These are phyloP conservation scores for Tragopan temminckii DNA, from an alignment of 2,797 vertebrate species.

Conservation along the genomic window DNA sequence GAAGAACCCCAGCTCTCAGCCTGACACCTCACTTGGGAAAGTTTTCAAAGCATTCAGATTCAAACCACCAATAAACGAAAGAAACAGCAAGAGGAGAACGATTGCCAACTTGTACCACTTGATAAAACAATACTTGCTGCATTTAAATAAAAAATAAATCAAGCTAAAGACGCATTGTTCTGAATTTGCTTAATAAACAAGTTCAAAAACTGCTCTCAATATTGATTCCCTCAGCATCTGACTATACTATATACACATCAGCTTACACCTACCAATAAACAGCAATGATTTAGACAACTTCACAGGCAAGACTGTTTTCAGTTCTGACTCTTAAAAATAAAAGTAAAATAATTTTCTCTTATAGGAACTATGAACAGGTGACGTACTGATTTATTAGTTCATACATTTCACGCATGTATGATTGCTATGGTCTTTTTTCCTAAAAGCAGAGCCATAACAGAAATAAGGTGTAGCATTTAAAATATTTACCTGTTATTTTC, in stretches of 20 bases:
- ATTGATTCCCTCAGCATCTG: neutral
- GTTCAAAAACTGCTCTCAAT: neutral
- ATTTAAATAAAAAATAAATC: neutral
- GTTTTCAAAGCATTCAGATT: neutral
- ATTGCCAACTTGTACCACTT: neutral
- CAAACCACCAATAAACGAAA: neutral
- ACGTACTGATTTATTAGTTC: neutral
- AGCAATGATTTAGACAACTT: neutral
- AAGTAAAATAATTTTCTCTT: neutral
- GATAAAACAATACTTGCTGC: neutral
- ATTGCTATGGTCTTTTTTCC: neutral
- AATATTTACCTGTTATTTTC: neutral
- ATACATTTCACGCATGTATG: rapidly evolving
- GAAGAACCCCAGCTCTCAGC: too few species aligned
- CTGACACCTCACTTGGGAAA: neutral
- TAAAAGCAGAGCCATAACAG: neutral
- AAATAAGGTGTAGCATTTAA: neutral
- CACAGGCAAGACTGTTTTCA: neutral
- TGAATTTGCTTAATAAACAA: neutral
- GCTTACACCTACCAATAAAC: neutral
- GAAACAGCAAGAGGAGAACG: neutral
- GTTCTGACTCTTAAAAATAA: neutral
- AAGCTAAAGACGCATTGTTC: neutral
- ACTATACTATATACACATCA: neutral
- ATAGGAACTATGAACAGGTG: neutral